phyloP scores from a whole-genome alignment of 2,888 invertebrate genomes.

The Tachina grossa region DNA sequence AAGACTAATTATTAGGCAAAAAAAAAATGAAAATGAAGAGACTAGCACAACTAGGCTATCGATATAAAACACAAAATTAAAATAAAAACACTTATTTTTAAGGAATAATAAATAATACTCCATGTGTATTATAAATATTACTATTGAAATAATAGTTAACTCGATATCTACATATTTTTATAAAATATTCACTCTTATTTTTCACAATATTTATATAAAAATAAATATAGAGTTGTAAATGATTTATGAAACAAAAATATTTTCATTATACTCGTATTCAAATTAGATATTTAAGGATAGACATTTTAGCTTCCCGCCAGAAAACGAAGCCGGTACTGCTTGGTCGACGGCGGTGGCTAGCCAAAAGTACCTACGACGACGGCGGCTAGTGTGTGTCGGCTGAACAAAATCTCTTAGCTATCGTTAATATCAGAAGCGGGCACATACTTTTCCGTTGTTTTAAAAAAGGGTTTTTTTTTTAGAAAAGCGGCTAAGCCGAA shows the following conservation, averaged over 20 bases:
- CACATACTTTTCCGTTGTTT: too few species aligned
- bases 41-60: constrained; percentile 42
- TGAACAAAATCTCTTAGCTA: too few species aligned
- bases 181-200: background rate
- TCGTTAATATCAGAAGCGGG: too few species aligned
- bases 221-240: background rate
- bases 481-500: too few species aligned
- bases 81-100: constrained; percentile 26
- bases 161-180: background rate
- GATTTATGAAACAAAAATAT: background rate
- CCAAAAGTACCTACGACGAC: too few species aligned
- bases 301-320: background rate
- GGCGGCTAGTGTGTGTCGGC: too few species aligned
- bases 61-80: constrained; percentile 4
- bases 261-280: background rate
- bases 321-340: too few species aligned
- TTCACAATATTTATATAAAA: background rate
- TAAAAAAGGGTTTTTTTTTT: too few species aligned
- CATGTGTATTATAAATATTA: background rate
- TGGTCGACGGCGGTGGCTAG: too few species aligned
- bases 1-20: constrained; percentile 27
- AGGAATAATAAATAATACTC: constrained; percentile 18
- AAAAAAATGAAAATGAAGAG: constrained; percentile 35
- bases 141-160: background rate
- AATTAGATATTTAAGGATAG: too few species aligned